Base-by-base conservation (phyloP, 2,888 invertebrate species). In the Proisotoma minuta region DNA sequence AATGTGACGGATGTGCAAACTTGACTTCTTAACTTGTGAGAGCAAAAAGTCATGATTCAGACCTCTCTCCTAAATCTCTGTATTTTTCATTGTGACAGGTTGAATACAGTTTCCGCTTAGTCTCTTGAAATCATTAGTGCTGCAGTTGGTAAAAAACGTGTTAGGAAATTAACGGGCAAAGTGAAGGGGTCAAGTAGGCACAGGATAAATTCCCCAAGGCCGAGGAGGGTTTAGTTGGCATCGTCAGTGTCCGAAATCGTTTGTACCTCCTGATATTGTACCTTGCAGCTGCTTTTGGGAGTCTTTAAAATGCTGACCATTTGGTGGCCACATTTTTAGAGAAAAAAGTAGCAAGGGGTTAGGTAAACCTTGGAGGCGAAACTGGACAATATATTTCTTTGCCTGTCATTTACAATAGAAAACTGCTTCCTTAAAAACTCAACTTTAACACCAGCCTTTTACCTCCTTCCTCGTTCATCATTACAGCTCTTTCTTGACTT, bases 241-340 rank as follows among this genome's bases (percentile, higher is more conserved):
- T 10, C 15, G 34, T 15, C 15, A 10, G 34, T 34, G 54, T 60
- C 48, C 26, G 24, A 61, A 51, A 49, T 56, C 57, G 23, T 34
- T 28, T 57, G 28, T 5, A 22, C 49, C 50, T 61, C 28, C 18
- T 15, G 4, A 10, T 54, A 22, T 34, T 54, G 8, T 54, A 22
- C 23, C 15, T 47, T 10, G 5, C 5, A 24, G 3, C 22, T 49
- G 22, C 4, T 49, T 8, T 10, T 12, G 23, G 47, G 12, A 22
- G 24, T 34, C 15, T 28, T 54, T 48, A 22, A 53, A 53, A 23
- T n/a, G n/a, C n/a, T 69, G 68, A 69, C 68, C 72, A 72, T 70
- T 72, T 72, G 72, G 70, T 72, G 63, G 66, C 72, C 72, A 72
- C 70, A 72, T 72, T 72, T 70, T 63, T 65, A 68, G 65, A 62